phyloP scores from a whole-genome alignment of 2,797 vertebrate genomes.

The Anguilla marmorata region DNA sequence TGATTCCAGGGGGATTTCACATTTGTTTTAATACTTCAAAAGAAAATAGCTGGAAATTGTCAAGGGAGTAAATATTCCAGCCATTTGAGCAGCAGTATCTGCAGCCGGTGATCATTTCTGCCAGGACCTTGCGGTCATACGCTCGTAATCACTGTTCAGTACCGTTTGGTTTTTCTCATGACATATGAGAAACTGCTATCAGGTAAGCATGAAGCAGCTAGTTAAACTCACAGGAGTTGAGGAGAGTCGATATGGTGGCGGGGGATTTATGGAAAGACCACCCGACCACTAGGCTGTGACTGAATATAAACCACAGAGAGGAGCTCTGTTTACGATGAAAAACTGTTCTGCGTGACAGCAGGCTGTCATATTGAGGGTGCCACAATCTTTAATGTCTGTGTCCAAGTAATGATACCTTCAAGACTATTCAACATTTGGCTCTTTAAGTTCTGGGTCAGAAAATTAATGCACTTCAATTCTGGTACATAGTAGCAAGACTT shows the following conservation, averaged over 20 bases:
- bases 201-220: not conserved
- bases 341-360: too few species aligned
- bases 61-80: not conserved
- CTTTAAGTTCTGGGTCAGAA: too few species aligned
- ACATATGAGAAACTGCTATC: not conserved
- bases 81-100: not conserved
- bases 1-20: not conserved
- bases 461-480: not conserved
- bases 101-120: not conserved
- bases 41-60: not conserved
- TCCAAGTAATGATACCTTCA: too few species aligned
- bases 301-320: not conserved
- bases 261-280: not conserved
- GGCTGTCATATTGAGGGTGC: not conserved
- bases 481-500: not conserved
- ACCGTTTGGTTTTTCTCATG: not conserved
- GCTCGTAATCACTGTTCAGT: not conserved
- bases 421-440: too few species aligned
- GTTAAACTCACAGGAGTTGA: not conserved
- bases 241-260: not conserved
- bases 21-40: not conserved
- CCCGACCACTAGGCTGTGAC: not conserved
- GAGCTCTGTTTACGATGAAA: not conserved
- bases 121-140: not conserved
- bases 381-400: too few species aligned